Evolutionary conservation across 2,113 vertebrate species (phyloP).

Genomic region (Festucalex cinctus): DNA sequence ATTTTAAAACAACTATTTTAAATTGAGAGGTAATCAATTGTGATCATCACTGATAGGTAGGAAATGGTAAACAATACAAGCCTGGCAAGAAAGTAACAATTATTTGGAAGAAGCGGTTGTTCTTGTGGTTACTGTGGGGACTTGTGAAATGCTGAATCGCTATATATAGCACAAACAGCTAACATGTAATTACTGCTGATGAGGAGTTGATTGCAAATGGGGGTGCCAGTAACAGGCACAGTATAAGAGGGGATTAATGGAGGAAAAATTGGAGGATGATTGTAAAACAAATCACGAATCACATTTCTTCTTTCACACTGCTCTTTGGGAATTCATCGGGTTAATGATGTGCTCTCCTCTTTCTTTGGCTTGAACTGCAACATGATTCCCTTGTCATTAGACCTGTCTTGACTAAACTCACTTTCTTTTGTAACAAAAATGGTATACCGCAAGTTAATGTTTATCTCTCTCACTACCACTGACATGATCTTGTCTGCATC

Average conservation of each 20-base stretch:
- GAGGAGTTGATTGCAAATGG: slow-evolving; percentile 68
- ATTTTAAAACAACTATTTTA: slow-evolving; percentile 11
- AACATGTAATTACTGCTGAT: slow-evolving; percentile 71
- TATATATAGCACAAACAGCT: slow-evolving; percentile 66
- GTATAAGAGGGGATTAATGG: slow-evolving; percentile 49
- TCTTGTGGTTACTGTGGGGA: slow-evolving; percentile 28
- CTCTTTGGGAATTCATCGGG: slow-evolving; percentile 43
- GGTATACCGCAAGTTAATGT: neutral
- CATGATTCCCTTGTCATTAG: slow-evolving; percentile 4
- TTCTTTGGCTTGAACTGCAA: slow-evolving; percentile 11
- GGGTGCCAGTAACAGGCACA: slow-evolving; percentile 49
- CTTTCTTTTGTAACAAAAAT: neutral
- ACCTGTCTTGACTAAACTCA: neutral
- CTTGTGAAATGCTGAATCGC: slow-evolving; percentile 56
- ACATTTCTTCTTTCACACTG: slow-evolving; percentile 36
- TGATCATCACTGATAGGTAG: slow-evolving; percentile 7
- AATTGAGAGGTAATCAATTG: slow-evolving; percentile 19
- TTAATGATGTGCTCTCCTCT: slow-evolving; percentile 25
- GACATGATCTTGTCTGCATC: neutral
- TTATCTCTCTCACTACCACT: neutral
- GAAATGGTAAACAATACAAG: slow-evolving; percentile 33
- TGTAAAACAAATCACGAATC: slow-evolving; percentile 59
- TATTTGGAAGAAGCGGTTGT: slow-evolving; percentile 54
- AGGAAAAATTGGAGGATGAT: slow-evolving; percentile 62
- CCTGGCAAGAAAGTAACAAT: slow-evolving; percentile 51